Conservation (phyloP, 2,888 invertebrate genomes). For the Leptura quadrifasciata region DNA sequence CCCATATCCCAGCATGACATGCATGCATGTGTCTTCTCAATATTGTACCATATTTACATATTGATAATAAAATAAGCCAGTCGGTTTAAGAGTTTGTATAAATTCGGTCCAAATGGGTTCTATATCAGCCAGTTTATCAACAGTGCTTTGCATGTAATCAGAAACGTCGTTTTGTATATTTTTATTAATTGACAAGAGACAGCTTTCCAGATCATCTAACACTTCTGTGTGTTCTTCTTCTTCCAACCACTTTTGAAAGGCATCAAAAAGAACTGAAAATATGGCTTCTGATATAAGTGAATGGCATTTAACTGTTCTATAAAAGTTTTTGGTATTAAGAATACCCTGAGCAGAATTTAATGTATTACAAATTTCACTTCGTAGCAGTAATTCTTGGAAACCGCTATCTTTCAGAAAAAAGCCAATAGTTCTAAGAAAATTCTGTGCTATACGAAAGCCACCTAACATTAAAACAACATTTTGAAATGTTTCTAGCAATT, state of each 20-base stretch:
- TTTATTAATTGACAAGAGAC: background rate
- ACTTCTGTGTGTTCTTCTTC: background rate
- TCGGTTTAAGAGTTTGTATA: background rate
- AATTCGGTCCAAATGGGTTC: background rate
- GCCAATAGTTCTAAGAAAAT: background rate
- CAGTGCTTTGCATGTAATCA: background rate
- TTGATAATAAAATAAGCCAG: background rate
- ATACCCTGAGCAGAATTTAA: no score
- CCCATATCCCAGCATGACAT: background rate
- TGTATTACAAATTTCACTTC: background rate
- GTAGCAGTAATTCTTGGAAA: background rate
- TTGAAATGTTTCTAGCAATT: background rate
- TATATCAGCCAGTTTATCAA: background rate
- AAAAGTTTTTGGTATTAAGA: no score
- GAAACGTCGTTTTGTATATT: background rate
- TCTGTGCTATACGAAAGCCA: background rate
- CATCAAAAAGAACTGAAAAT: constrained; percentile 7
- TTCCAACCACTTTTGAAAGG: background rate
- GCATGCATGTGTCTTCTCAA: background rate
- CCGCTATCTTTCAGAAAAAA: background rate
- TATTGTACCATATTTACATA: background rate
- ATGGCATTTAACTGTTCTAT: no score
- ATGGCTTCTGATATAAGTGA: constrained; percentile 1
- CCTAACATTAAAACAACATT: background rate
- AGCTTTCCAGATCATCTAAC: background rate